Conservation (phyloP, 1,140 invertebrate species). For the Drosophila mayri region DNA sequence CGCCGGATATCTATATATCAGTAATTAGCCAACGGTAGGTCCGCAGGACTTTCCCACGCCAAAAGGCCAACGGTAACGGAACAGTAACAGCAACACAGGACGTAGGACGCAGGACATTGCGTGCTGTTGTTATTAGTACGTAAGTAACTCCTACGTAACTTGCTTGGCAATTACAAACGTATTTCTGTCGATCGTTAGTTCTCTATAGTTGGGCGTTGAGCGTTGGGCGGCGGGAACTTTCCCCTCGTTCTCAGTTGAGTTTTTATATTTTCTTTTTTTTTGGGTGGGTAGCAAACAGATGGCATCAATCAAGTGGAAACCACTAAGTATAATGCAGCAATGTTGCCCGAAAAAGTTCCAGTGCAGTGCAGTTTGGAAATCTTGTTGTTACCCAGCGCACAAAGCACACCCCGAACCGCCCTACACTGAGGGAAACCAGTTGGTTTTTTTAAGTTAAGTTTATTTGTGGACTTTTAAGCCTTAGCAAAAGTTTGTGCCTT, state of each 20-base stretch:
- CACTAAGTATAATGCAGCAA: slow-evolving; percentile 72
- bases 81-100: not conserved
- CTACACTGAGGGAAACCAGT: slow-evolving; percentile 1
- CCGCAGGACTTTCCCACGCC: slow-evolving; percentile 66
- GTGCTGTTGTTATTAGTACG: slow-evolving; percentile 57
- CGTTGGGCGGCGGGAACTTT: slow-evolving; percentile 18
- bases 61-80: slow-evolving; percentile 5
- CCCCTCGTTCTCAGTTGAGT: not conserved
- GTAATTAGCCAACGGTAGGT: slow-evolving; percentile 60
- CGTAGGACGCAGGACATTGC: slow-evolving; percentile 35
- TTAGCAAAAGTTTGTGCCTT: too few relatives aligned
- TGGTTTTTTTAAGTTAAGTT: too few relatives aligned
- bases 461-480: too few relatives aligned
- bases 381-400: slow-evolving; percentile 37
- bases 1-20: slow-evolving; percentile 51
- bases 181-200: slow-evolving; percentile 47
- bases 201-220: slow-evolving; percentile 20
- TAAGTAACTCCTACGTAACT: slow-evolving; percentile 37
- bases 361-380: slow-evolving; percentile 61
- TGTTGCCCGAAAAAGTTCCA: slow-evolving; percentile 45
- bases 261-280: not conserved
- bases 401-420: not conserved
- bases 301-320: slow-evolving; percentile 83
- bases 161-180: slow-evolving; percentile 48
- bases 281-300: slow-evolving; percentile 54